These are phyloP conservation scores for Brachyhypopomus gauderio DNA, from an alignment of 2,113 vertebrate species.

Conservation along the genomic window DNA sequence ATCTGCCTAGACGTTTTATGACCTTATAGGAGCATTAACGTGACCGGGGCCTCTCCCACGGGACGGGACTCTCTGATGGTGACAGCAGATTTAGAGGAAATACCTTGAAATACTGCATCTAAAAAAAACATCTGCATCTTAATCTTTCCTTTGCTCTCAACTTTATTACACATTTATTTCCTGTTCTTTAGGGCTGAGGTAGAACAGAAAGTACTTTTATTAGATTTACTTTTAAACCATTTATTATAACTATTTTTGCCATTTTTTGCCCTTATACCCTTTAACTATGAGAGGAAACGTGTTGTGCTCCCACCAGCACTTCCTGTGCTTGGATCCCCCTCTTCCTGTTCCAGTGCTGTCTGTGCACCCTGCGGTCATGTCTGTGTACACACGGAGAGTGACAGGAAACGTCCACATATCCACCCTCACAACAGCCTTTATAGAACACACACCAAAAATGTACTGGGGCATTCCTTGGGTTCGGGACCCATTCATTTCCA, in stretches of 20 bases:
- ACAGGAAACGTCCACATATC: conserved; percentile 41
- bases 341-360: conserved; percentile 35
- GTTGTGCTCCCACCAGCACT: conserved; percentile 54
- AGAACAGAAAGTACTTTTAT: background rate
- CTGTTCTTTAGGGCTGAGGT: background rate
- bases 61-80: background rate
- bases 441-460: conserved; percentile 12
- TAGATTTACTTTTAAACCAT: background rate
- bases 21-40: conserved; percentile 28
- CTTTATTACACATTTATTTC: background rate
- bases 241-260: no score
- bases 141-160: background rate
- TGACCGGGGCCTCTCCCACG: background rate
- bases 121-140: background rate
- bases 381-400: conserved; percentile 21
- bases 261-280: no score
- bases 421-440: conserved; percentile 17
- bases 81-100: background rate
- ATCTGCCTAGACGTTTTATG: conserved; percentile 22
- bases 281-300: background rate
- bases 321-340: conserved; percentile 52
- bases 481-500: conserved; percentile 22
- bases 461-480: conserved; percentile 5
- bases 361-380: conserved; percentile 7
- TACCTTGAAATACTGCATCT: background rate